Evolutionary conservation across 1,140 invertebrate species (phyloP), one percentile per base, ranked within the genome.

Genomic region (Pseudoatta argentina): DNA sequence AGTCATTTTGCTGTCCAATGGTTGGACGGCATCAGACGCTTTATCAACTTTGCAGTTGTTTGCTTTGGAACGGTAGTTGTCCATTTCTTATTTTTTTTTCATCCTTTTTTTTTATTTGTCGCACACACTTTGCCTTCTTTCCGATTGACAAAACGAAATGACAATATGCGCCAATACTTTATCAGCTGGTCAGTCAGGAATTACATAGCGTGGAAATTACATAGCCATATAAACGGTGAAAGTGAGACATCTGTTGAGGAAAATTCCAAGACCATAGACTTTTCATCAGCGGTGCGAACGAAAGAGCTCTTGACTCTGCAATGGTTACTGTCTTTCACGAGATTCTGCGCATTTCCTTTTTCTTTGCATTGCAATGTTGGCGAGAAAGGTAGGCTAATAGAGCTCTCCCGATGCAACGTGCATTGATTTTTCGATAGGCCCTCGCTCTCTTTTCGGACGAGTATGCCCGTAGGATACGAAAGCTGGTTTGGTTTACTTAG

Each of bases 1-100:
- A 91, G 92, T 93, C 93, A 94, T 95, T 95, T 94, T 93, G 88
- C 92, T 94, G 93, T 93, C 92, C 92, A 89, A 93, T 93, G 89
- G 89, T 81, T 85, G 92, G 87, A 91, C 92, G 88, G 14, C 39
- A 89, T 85, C 91, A 86, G 88, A 93, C 92, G 24, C 83, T 93
- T 93, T 94, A 92, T 91, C 87, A 86, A 44, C 39, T 91, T 91
- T 8, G 88, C 81, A 92, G 88, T 89, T 85, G 89, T 91, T 92
- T 85, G 83, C 85, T 91, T 85, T 83, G 76, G 34, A 89, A 88
- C 76, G 75, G 83, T 86, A 85, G 69, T 87, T 34, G 5, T 76
- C 61, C 44, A 44, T 89, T 89, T 85, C 63, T 73, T n/a, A 39
- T 82, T 57, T 88, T 51, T 53, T 27, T 53, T 27, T 10, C 18